These are phyloP conservation scores for Pangasianodon hypophthalmus DNA, from an alignment of 2,113 vertebrate species.

Conservation along the genomic window DNA sequence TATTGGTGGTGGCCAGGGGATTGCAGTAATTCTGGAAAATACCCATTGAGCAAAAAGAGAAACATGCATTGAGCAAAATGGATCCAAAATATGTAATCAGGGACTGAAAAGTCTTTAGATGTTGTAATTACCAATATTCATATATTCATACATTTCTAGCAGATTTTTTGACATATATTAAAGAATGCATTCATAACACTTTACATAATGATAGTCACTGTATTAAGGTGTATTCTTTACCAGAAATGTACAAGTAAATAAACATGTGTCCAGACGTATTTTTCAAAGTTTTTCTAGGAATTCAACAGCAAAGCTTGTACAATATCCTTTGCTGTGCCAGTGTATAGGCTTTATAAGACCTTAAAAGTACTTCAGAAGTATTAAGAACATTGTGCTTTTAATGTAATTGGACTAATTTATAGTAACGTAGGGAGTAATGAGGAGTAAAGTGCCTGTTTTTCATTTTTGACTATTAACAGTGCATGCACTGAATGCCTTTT, in stretches of 20 bases:
- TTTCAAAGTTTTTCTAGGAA: not conserved
- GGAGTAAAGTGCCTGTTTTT: not conserved
- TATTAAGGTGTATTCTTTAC: not conserved
- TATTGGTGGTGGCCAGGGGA: constrained; percentile 95
- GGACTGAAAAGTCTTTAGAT: not conserved
- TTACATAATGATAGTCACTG: not conserved
- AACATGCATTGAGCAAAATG: not conserved
- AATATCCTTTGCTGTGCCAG: no score
- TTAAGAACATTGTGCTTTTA: not conserved
- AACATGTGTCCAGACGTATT: not conserved
- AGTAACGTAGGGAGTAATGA: not conserved
- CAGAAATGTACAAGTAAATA: not conserved
- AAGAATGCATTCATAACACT: not conserved
- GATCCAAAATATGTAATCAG: not conserved
- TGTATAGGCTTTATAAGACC: not conserved
- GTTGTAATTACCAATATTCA: not conserved
- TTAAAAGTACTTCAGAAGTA: not conserved
- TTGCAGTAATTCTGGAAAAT: constrained; percentile 87
- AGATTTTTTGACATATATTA: not conserved
- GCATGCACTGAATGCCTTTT: not conserved
- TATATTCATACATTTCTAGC: not conserved
- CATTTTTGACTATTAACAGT: not conserved
- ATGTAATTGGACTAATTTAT: not conserved
- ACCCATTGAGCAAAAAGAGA: constrained; percentile 65
- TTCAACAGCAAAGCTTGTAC: not conserved